Base-by-base conservation (phyloP, 2,797 vertebrate genomes). In the Cetoscarus ocellatus region DNA sequence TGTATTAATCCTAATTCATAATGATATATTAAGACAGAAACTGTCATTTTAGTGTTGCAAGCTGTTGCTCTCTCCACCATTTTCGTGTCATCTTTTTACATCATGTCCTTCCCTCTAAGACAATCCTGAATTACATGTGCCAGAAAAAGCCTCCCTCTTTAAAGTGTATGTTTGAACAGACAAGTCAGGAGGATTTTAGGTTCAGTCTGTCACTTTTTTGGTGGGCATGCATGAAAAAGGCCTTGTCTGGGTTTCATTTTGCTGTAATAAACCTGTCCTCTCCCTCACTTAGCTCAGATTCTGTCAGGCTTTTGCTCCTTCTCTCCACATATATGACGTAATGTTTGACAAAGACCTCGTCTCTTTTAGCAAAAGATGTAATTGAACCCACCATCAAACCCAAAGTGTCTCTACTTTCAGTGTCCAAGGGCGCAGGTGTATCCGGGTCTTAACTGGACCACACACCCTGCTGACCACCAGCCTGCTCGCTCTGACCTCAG, bases 381-480 rank as follows among this genome's bases (percentile, higher is more conserved):
- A 83, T 73, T 76, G 71, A 84, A 70, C 59, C 79, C 75, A 61
- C 38, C 45, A 77, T 83, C 75, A 79, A 77, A 84, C 52, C 75
- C 48, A 44, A 73, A 67, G 77, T 85, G 90, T 88, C 81, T 91
- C 82, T 58, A 0, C 61, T 86, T 87, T 75, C 65, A 10, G 62
- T 50, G 60, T 87, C 83, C 90, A 88, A 90, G 91, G 80, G 70
- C 83, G 58, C 92, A 92, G 92, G 92, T 93, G 92, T 89, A 66
- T 86, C 87, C 80, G 73, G 85, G 83, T 72, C 49, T 55, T 7
- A 35, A 13, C 3, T 82, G 88, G 92, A 92, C 93, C 92, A 92
- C 93, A 93, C 93, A 93, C 74, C 66, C 85, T 58, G 90, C 70
- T 82, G 81, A 86, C 85, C 87, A 52, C 88, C 80, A 9, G 75